These are phyloP conservation scores for Campylomormyrus numenius DNA, from an alignment of 2,113 vertebrate genomes.

Conservation along the genomic window DNA sequence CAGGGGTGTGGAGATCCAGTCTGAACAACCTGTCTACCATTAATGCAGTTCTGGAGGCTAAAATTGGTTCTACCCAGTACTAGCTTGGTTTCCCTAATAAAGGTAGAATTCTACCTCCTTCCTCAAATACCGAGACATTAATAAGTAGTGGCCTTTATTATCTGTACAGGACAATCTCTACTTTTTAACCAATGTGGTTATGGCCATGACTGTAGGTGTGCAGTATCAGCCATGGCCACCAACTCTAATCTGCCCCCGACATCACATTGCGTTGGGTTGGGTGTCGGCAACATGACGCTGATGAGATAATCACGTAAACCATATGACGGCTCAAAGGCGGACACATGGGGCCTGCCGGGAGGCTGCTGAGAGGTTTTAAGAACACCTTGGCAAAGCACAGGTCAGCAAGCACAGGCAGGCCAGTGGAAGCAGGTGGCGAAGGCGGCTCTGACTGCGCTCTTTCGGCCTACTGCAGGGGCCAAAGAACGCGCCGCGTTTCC, in stretches of 20 bases:
- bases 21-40: neutral
- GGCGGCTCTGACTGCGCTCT: neutral
- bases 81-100: neutral
- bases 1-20: neutral
- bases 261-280: neutral
- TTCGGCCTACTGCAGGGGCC: neutral
- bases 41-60: neutral
- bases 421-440: neutral
- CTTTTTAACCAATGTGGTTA: neutral
- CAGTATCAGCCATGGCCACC: neutral
- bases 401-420: neutral
- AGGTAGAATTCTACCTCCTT: neutral
- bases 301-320: neutral
- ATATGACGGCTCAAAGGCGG: neutral
- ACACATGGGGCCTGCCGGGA: neutral
- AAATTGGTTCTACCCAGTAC: neutral
- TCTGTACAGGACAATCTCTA: neutral
- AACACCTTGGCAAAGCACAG: neutral
- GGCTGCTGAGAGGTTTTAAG: neutral
- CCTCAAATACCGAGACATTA: neutral
- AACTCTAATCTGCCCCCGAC: neutral
- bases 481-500: neutral
- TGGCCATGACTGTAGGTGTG: neutral
- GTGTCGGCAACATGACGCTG: neutral
- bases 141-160: conserved; percentile 2